Conservation (phyloP, 2,888 invertebrate species). For the Therioaphis trifolii region DNA sequence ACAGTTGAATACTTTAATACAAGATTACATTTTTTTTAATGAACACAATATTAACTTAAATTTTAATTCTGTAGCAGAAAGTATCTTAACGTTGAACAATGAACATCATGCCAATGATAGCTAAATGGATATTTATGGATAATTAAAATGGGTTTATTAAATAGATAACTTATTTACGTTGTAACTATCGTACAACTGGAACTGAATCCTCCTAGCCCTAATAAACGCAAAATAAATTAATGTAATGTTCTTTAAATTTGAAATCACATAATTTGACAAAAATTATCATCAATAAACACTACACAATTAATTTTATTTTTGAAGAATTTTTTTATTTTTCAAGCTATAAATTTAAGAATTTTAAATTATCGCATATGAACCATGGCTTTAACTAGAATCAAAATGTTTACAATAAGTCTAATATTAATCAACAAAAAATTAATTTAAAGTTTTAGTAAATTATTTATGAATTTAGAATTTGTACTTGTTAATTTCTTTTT, state of each 20-base stretch:
- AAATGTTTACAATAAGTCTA: too few relatives aligned
- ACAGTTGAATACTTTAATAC: not conserved
- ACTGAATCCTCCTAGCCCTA: constrained; percentile 60
- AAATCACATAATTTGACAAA: too few relatives aligned
- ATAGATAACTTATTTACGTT: constrained; percentile 12
- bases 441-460: too few relatives aligned
- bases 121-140: not conserved
- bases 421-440: too few relatives aligned
- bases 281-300: too few relatives aligned
- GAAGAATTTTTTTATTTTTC: too few relatives aligned
- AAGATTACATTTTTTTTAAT: not conserved
- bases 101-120: not conserved
- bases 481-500: too few relatives aligned
- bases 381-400: too few relatives aligned
- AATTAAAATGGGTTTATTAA: not conserved
- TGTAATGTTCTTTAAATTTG: constrained; percentile 29
- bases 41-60: not conserved
- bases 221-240: not conserved
- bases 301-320: too few relatives aligned
- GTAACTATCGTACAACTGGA: constrained; percentile 43
- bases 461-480: too few relatives aligned
- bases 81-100: not conserved
- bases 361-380: too few relatives aligned
- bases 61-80: not conserved
- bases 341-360: too few relatives aligned